phyloP scores from a whole-genome alignment of 2,113 vertebrate species.

The Hemibagrus wyckioides region DNA sequence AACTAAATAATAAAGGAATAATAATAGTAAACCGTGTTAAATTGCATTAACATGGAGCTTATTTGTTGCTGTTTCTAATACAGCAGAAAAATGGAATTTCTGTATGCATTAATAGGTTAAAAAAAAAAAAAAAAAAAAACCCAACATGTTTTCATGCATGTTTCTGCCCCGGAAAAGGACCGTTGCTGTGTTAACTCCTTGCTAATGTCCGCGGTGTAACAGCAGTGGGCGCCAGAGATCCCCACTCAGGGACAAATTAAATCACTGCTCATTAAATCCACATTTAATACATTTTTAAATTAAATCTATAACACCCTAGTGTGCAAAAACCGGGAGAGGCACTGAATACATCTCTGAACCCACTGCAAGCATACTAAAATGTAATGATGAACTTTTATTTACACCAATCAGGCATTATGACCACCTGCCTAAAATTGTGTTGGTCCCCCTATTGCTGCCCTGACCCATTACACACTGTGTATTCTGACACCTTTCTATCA shows the following conservation, averaged over 20 bases:
- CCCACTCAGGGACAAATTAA: neutral
- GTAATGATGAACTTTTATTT: no score
- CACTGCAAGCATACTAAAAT: neutral
- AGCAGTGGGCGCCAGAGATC: constrained; percentile 11
- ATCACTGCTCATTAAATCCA: neutral
- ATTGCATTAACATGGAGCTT: constrained; percentile 17
- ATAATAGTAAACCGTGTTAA: neutral
- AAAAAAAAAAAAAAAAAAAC: neutral
- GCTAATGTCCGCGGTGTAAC: neutral
- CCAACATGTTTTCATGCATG: constrained; percentile 26
- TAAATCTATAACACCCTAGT: neutral
- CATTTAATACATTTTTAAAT: neutral
- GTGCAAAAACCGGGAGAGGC: no score
- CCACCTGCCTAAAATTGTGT: no score
- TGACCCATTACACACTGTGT: no score
- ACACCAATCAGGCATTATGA: no score
- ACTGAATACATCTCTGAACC: neutral
- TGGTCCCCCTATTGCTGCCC: no score
- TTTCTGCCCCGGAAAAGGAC: neutral
- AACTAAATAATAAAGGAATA: neutral
- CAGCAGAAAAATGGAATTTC: constrained; percentile 38
- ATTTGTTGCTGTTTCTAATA: constrained; percentile 23
- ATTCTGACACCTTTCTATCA: no score
- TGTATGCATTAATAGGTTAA: constrained; percentile 22
- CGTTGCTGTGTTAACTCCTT: neutral